Evolutionary conservation across 2,113 vertebrate species (phyloP), one percentile per base, ranked within the genome.

Genomic region (Sturnus vulgaris): DNA sequence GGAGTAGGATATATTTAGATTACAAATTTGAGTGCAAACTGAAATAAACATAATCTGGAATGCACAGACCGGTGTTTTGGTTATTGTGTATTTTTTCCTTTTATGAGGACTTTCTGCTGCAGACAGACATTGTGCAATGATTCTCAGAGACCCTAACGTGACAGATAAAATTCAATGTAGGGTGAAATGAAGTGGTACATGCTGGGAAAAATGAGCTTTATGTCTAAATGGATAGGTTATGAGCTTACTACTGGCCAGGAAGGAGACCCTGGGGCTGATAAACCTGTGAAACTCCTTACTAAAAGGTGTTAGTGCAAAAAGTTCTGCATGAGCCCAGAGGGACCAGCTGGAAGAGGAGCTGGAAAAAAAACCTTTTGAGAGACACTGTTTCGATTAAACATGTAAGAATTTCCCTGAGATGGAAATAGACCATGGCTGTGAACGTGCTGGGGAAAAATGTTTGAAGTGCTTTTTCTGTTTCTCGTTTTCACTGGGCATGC

Each of bases 31-130:
- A 14, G 8, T 68, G 28, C 7, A 64, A 35, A 60, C 23, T 46
- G n/a, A 78, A 76, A 42, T 68, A 47, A 79, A 22, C 30, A 11
- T 4, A 25, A 10, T 15, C 13, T 90, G n/a, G 9, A 49, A 50
- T 73, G 39, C 6, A 15, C 25, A 35, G n/a, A 22, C 11, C 3
- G 0, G 0, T 40, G 68, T 73, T 65, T 42, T 56, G 7, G 3
- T 63, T 70, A 6, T 68, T 61, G 22, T 11, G 5, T 2, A 81
- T 81, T 91, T 59, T 9, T 78, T 78, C 14, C 4, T 63, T 77
- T 81, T 78, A 24, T 19, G 44, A 55, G 21, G 24, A 47, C 9
- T 61, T 72, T 59, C 5, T 50, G 0, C 50, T 3, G 2, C 18
- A 61, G 30, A 16, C 21, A 30, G 49, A 11, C 21, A 42, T 72